phyloP scores from a whole-genome alignment of 2,888 invertebrate genomes.

The Liopterus haemorrhoidalis region DNA sequence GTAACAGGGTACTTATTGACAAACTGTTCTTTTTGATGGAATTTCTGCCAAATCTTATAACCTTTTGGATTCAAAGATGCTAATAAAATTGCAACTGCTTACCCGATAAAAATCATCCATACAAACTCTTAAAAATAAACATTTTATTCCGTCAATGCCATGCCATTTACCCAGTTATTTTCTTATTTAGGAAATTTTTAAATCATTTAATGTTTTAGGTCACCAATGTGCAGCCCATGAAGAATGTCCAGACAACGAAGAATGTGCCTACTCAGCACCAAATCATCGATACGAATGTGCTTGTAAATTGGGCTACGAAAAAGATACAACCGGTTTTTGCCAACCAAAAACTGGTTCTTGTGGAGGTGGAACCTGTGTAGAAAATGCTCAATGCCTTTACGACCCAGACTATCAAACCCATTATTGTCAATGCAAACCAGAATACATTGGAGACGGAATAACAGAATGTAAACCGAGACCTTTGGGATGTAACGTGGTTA shows the following conservation, averaged over 20 bases:
- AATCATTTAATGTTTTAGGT: too few relatives aligned
- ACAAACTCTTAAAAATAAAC: too few relatives aligned
- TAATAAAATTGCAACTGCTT: too few relatives aligned
- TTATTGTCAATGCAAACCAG: constrained; percentile 76
- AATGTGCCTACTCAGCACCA: constrained; percentile 60
- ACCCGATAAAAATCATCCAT: too few relatives aligned
- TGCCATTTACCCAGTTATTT: too few relatives aligned
- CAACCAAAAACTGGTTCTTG: constrained; percentile 53
- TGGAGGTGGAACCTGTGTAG: constrained; percentile 59
- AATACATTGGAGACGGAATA: constrained; percentile 58
- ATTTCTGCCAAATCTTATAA: too few relatives aligned
- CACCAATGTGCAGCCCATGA: constrained; percentile 58
- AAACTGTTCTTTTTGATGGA: too few relatives aligned
- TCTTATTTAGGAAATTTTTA: too few relatives aligned
- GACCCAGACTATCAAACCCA: constrained; percentile 59
- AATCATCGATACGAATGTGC: constrained; percentile 64
- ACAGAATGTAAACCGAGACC: constrained; percentile 55
- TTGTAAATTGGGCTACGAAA: constrained; percentile 68
- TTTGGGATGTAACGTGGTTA: constrained; percentile 63
- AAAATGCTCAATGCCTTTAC: constrained; percentile 69
- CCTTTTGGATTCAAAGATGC: too few relatives aligned
- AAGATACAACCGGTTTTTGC: constrained; percentile 59
- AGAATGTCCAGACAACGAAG: constrained; percentile 66
- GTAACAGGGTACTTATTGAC: too few relatives aligned
- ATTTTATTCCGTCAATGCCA: too few relatives aligned